phyloP scores from a whole-genome alignment of 2,797 vertebrate genomes.

The Pristis pectinata region DNA sequence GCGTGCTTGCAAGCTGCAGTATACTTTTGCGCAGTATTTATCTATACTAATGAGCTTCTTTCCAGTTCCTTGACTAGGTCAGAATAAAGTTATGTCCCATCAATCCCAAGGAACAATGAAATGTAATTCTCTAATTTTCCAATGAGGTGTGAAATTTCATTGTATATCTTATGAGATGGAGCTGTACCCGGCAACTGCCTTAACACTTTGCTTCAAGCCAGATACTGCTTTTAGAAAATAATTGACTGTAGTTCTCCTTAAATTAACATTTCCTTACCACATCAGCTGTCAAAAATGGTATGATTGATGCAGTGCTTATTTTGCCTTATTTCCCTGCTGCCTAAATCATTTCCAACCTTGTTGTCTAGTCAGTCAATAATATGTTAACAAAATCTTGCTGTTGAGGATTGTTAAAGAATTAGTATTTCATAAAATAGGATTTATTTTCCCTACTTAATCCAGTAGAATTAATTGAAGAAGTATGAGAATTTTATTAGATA shows the following conservation, averaged over 20 bases:
- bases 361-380: not conserved
- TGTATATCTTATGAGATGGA: not conserved
- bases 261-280: not conserved
- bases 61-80: not conserved
- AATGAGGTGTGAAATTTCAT: constrained; percentile 1
- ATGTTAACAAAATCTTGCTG: not conserved
- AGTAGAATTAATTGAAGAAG: not conserved
- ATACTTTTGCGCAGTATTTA: not conserved
- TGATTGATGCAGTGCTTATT: not conserved
- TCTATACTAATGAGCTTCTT: not conserved
- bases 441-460: not conserved
- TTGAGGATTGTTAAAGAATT: not conserved
- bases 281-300: not conserved
- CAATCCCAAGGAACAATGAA: not conserved
- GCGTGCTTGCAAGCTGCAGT: not conserved
- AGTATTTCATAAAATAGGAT: not conserved
- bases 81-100: not conserved
- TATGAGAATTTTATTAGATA: not conserved
- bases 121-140: not conserved
- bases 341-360: not conserved
- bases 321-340: not conserved
- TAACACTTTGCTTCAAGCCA: not conserved
- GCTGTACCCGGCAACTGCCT: not conserved
- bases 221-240: not conserved
- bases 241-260: not conserved